phyloP scores from a whole-genome alignment of 2,113 vertebrate genomes.

The Narcine bancroftii region DNA sequence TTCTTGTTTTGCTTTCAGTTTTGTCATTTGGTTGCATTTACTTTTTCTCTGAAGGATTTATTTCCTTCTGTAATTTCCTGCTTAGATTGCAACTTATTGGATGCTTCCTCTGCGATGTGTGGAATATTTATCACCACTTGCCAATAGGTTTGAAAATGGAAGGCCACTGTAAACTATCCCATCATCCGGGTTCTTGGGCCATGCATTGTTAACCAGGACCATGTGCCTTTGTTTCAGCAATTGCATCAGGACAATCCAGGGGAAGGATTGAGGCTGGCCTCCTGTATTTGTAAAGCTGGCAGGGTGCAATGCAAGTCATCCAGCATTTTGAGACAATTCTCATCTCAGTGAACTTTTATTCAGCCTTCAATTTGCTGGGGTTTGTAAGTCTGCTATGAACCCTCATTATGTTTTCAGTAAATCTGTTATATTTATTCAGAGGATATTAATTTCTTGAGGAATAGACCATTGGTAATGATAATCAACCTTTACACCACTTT shows the following conservation, averaged over 20 bases:
- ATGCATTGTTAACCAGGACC: background rate
- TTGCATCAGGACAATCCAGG: too few relatives aligned
- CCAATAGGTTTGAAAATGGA: background rate
- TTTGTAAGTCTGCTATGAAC: background rate
- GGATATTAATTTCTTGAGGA: background rate
- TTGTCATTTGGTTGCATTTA: background rate
- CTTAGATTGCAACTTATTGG: background rate
- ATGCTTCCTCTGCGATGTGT: background rate
- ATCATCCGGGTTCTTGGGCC: background rate
- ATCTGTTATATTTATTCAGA: background rate
- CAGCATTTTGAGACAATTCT: background rate
- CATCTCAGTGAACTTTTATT: background rate
- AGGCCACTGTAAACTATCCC: background rate
- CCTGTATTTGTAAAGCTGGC: background rate
- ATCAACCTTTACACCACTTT: background rate
- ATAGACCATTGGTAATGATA: background rate
- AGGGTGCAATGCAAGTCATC: background rate
- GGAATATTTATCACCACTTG: background rate
- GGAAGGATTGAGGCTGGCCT: background rate
- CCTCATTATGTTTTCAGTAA: background rate
- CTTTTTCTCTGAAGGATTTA: background rate
- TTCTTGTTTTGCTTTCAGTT: background rate
- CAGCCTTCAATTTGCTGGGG: background rate
- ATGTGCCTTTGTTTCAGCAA: background rate
- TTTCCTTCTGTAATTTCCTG: background rate